Evolutionary conservation across 2,797 vertebrate genomes (phyloP), one percentile per base, ranked within the genome.

Genomic region (Oreochromis mossambicus): DNA sequence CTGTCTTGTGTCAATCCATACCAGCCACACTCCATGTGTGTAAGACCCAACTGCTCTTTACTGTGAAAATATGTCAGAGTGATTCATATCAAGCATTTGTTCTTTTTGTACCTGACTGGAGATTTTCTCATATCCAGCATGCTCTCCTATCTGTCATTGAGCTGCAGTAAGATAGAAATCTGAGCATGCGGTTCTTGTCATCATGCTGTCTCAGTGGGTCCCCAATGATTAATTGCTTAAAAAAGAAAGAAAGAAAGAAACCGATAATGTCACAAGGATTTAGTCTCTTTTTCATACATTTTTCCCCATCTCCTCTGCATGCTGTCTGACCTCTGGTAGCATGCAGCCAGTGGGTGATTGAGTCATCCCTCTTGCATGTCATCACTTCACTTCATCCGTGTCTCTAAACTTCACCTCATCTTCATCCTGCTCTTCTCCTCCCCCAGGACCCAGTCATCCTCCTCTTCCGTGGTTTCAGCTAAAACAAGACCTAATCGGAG

Each of bases 401-500:
- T 81, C 63, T 87, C 11, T 52, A 56, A 83, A 76, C 81, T 76
- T 90, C 88, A 83, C 61, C 88, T 92, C 91, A 94, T 88, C 89
- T 87, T 66, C 88, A 86, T 82, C 91, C 82, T 94, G 75, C 93
- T 95, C 90, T 95, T 95, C 91, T 95, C 85, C 26, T 26, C 48
- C 90, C 91, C 80, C 95, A 97, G 97, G 96, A 96, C 88, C 92
- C 95, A 63, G 91, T 93, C 89, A 95, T 97, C 94, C 89, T 97
- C 94, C 93, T 96, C 93, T 96, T 97, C 93, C 95, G 97, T 82
- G 97, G 97, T 92, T 97, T 96, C 96, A 96, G 91, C 95, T 97
- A 96, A 94, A 95, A 83, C 86, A 84, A 87, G 87, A 94, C 82
- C 84, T 94, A 90, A 91, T 88, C 81, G 76, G 66, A 89, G 81